Base-by-base conservation (phyloP, 2,797 vertebrate species). In the Cyclopterus lumpus region DNA sequence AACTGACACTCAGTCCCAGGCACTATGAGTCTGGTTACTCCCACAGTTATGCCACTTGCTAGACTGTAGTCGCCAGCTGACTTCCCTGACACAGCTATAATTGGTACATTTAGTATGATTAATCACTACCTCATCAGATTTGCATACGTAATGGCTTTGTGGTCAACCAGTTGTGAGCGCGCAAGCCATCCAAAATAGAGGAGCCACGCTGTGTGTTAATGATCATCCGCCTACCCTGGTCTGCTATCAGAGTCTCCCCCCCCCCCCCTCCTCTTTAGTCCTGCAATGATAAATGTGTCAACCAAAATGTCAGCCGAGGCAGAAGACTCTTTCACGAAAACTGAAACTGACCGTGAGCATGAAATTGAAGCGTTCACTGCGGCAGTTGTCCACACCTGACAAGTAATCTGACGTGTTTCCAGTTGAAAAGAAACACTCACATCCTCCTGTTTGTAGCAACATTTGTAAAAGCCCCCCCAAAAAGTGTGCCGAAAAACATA, bases 101-200 rank as follows among this genome's bases (percentile, higher is more conserved):
- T 83, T 86, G 70, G 59, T 71, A 77, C 54, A 73, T 88, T 84
- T 80, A 83, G 59, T 73, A 58, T 81, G 84, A 89, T 88, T 86
- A 83, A 89, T 89, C 55, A n/a, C 77, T 38, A 40, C 67, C 51
- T 81, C 75, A 80, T 79, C 75, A 60, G 54, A 86, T 89, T 86
- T 79, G 82, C 79, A 86, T 86, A 83, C 55, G 32, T 75, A 77
- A 84, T 81, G 70, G 61, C 3, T 70, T 24, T 67, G 34, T 48
- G 77, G 75, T 88, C 80, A 82, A 66, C 44, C 71, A 32, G 54
- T 66, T 70, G 66, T 57, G 66, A 71, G 66, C 12, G 38, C 1
- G 10, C 24, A 36, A 51, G 65, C 15, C 1, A 0, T 67, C 74
- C 36, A 73, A 58, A 73, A 76, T 68, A 79, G 42, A 18, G 71